phyloP scores from a whole-genome alignment of 1,140 invertebrate species.

The Venustaconcha ellipsiformis region DNA sequence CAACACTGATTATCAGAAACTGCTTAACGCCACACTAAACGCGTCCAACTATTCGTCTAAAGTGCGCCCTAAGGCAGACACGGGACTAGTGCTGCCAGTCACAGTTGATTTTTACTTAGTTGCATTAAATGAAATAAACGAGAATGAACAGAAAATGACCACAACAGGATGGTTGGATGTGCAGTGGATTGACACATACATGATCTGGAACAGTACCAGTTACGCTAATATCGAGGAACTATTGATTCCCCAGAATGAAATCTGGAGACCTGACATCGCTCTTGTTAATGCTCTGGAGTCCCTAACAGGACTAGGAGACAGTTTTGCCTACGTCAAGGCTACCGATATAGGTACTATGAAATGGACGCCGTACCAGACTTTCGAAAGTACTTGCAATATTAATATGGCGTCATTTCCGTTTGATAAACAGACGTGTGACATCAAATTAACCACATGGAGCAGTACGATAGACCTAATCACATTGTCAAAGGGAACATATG shows the following conservation, averaged over 20 bases:
- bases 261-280: slow-evolving; percentile 40
- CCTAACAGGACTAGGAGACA: slow-evolving; percentile 22
- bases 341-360: slow-evolving; percentile 13
- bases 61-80: slow-evolving; percentile 24
- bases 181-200: slow-evolving; percentile 27
- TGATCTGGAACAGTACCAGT: slow-evolving; percentile 74
- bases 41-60: slow-evolving; percentile 4
- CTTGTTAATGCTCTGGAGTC: slow-evolving; percentile 27
- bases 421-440: slow-evolving; percentile 25
- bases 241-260: slow-evolving; percentile 14
- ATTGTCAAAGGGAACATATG: slow-evolving; percentile 3
- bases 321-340: slow-evolving; percentile 17
- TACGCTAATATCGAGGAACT: slow-evolving; percentile 67
- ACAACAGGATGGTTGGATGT: slow-evolving; percentile 23
- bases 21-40: slow-evolving; percentile 13
- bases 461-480: slow-evolving; percentile 8
- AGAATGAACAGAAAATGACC: slow-evolving; percentile 32
- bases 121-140: slow-evolving; percentile 27
- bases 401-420: slow-evolving; percentile 31
- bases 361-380: slow-evolving; percentile 31
- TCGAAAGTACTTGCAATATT: slow-evolving; percentile 26
- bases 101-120: slow-evolving; percentile 26
- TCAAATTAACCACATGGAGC: slow-evolving; percentile 29
- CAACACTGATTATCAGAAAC: not conserved
- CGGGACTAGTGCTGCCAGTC: slow-evolving; percentile 12